A percentile compares a stretch with the other conserved stretches of the same genome.
phyloP scores from a whole-genome alignment of 1,140 invertebrate species.

The Manduca sexta region DNA sequence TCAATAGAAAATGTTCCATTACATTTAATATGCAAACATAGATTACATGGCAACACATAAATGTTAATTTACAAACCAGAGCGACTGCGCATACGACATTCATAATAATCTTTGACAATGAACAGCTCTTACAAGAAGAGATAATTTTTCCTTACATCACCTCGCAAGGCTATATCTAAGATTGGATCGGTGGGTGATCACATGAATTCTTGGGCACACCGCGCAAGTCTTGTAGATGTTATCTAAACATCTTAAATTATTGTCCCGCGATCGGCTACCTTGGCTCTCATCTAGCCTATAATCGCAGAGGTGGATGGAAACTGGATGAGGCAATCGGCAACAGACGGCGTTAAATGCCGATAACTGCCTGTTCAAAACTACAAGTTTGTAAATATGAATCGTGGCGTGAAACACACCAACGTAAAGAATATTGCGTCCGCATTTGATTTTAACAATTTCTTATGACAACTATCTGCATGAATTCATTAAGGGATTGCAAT shows the following conservation, averaged over 20 bases:
- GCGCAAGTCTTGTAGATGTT: conserved; percentile 53
- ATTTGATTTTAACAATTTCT: too few species aligned
- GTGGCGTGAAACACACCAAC: too few species aligned
- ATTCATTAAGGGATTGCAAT: too few species aligned
- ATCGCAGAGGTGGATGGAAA: conserved; percentile 25
- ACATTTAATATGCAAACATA: too few species aligned
- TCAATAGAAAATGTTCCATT: too few species aligned
- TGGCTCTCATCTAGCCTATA: conserved; percentile 46
- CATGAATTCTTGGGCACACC: conserved; percentile 59
- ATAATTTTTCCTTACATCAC: conserved; percentile 61
- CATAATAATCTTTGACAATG: conserved; percentile 39
- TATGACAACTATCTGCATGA: too few species aligned
- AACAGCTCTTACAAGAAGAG: conserved; percentile 28
- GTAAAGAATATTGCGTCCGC: too few species aligned
- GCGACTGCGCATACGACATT: conserved; percentile 12
- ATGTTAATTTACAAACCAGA: conserved; percentile 10
- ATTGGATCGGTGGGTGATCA: conserved; percentile 58
- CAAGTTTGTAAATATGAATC: too few species aligned
- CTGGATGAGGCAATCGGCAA: conserved; percentile 28
- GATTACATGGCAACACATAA: too few species aligned
- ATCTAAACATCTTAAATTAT: conserved; percentile 68
- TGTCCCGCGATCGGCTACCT: conserved; percentile 37
- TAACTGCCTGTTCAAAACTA: too few species aligned
- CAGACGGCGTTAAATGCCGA: background rate
- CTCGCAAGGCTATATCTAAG: conserved; percentile 45